Conservation (phyloP, 2,888 invertebrate species). For the Erebia aethiops region DNA sequence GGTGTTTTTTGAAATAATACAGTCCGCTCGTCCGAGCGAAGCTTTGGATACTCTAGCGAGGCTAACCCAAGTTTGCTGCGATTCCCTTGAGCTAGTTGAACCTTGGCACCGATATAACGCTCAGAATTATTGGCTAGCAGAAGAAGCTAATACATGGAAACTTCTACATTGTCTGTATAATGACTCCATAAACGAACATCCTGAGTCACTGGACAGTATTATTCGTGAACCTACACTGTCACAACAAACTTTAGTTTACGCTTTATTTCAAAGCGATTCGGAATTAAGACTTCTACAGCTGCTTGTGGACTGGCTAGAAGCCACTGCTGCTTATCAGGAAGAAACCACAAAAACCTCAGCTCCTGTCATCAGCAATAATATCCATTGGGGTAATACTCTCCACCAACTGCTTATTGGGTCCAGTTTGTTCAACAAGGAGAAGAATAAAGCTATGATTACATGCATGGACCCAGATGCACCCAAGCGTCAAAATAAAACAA, state of each 20-base stretch:
- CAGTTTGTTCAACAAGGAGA: conserved; percentile 76
- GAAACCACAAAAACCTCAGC: conserved; percentile 71
- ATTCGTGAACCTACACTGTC: conserved; percentile 69
- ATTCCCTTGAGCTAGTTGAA: conserved; percentile 81
- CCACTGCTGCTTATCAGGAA: conserved; percentile 92
- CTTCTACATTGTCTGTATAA: conserved; percentile 91
- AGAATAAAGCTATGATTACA: conserved; percentile 79
- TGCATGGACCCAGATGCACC: conserved; percentile 96
- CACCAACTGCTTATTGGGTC: conserved; percentile 86
- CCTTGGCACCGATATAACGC: conserved; percentile 77
- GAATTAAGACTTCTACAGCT: conserved; percentile 89
- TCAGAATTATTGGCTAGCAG: conserved; percentile 85
- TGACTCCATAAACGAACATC: conserved; percentile 87
- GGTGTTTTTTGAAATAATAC: conserved; percentile 77
- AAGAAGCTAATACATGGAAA: conserved; percentile 95
- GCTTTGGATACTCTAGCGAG: conserved; percentile 84
- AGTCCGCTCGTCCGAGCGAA: conserved; percentile 72
- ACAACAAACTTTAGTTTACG: conserved; percentile 67
- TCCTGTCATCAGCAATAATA: conserved; percentile 81
- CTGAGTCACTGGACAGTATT: conserved; percentile 76
- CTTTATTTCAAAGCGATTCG: conserved; percentile 75
- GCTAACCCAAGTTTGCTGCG: conserved; percentile 85
- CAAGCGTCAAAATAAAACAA: conserved; percentile 87
- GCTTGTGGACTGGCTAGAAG: conserved; percentile 96
- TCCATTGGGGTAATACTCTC: conserved; percentile 96